Conservation (phyloP, 2,888 invertebrate genomes). For the Iselma pallidipennis region DNA sequence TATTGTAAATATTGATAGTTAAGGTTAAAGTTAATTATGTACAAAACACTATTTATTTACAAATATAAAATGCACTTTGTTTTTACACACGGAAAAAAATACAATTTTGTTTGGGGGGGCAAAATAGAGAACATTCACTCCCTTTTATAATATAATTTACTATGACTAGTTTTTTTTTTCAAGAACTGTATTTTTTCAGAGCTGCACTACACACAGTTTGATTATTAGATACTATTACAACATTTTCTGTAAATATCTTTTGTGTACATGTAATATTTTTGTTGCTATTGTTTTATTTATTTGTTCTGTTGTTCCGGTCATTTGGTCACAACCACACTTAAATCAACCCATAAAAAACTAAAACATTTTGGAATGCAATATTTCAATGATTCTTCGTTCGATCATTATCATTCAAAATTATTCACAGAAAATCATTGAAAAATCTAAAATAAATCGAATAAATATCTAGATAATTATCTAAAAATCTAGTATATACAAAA, state of each 20-base stretch:
- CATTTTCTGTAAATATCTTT: conserved; percentile 27
- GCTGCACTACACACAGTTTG: conserved; percentile 37
- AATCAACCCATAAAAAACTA: conserved; percentile 8
- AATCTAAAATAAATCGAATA: conserved; percentile 37
- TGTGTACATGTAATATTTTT: conserved; percentile 3
- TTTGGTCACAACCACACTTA: conserved; percentile 22
- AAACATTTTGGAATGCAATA: conserved; percentile 43
- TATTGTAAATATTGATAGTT: conserved; percentile 54
- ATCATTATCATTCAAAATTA: neutral
- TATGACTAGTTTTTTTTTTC: conserved; percentile 52
- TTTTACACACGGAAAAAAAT: conserved; percentile 43
- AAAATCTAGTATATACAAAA: conserved; percentile 42
- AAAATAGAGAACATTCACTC: conserved; percentile 42
- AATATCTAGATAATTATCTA: conserved; percentile 37
- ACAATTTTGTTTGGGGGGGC: conserved; percentile 20
- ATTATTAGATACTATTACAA: conserved; percentile 26
- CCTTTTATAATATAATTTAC: conserved; percentile 47
- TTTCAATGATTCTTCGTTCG: conserved; percentile 29
- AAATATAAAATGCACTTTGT: conserved; percentile 52
- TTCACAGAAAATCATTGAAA: neutral
- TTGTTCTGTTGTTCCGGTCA: conserved; percentile 3
- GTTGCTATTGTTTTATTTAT: conserved; percentile 8
- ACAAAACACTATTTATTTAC: conserved; percentile 56
- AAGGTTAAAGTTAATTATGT: conserved; percentile 54
- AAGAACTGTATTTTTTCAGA: conserved; percentile 29